Conservation (phyloP, 2,888 invertebrate genomes). For the Sinelater perroti region DNA sequence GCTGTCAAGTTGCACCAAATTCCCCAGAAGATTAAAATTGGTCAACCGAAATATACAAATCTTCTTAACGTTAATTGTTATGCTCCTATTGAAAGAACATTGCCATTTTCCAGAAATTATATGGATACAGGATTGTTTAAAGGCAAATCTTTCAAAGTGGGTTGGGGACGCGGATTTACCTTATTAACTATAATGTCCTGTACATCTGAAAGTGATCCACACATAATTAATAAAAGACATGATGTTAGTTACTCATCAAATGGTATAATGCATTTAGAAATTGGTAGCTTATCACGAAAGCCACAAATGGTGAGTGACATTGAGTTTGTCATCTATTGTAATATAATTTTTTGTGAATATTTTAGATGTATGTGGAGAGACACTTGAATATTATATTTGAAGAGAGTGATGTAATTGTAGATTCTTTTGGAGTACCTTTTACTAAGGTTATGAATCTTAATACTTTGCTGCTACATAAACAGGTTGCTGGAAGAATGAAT, state of each 20-base stretch:
- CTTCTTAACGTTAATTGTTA: slow-evolving; percentile 1
- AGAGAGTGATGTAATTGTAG: slow-evolving; percentile 24
- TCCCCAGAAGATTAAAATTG: not conserved
- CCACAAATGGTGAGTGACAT: not conserved
- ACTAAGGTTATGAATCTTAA: slow-evolving; percentile 43
- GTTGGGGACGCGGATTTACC: slow-evolving; percentile 71
- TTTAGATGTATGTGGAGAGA: slow-evolving; percentile 34
- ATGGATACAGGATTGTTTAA: slow-evolving; percentile 69
- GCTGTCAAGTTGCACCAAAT: not conserved
- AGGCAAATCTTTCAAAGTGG: slow-evolving; percentile 74
- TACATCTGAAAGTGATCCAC: not conserved
- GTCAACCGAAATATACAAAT: slow-evolving; percentile 15
- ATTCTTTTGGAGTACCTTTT: slow-evolving; percentile 46
- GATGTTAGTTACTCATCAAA: not conserved
- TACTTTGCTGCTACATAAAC: slow-evolving; percentile 29
- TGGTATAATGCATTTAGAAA: not conserved
- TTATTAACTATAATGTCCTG: not conserved
- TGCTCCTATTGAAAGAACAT: slow-evolving; percentile 18
- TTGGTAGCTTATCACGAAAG: not conserved
- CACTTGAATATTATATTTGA: slow-evolving; percentile 36
- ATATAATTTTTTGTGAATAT: slow-evolving; percentile 1
- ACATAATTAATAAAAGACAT: not conserved
- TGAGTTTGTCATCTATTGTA: not conserved
- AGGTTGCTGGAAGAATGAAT: slow-evolving; percentile 30
- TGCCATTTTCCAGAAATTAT: slow-evolving; percentile 50